A percentile compares a stretch with the other conserved stretches of the same genome.
phyloP scores from a whole-genome alignment of 1,140 invertebrate genomes.

The Leptinotarsa texana region DNA sequence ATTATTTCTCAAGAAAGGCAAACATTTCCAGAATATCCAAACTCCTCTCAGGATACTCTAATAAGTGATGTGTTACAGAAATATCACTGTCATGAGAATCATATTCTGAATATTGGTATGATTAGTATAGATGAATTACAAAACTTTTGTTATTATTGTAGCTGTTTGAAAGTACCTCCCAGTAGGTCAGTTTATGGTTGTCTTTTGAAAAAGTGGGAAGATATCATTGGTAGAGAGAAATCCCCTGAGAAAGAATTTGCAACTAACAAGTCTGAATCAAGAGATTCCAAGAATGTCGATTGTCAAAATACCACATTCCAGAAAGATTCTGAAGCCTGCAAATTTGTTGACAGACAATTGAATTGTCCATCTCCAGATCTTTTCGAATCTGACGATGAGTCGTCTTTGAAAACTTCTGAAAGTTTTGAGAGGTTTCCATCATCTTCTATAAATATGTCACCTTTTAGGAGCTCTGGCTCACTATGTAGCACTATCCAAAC shows the following conservation, averaged over 20 bases:
- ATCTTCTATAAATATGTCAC: background rate
- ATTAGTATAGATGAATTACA: background rate
- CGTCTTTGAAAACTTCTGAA: background rate
- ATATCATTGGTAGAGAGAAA: slow-evolving; percentile 47
- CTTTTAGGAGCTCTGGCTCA: background rate
- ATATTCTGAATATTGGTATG: slow-evolving; percentile 31
- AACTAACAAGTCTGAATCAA: background rate
- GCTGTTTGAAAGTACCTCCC: slow-evolving; percentile 33
- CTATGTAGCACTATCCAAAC: background rate
- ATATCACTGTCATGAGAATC: slow-evolving; percentile 18
- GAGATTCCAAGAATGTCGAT: background rate
- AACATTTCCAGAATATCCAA: background rate
- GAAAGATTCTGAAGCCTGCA: background rate
- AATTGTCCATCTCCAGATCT: slow-evolving; percentile 59
- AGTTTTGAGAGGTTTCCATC: background rate
- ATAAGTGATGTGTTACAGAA: slow-evolving; percentile 15
- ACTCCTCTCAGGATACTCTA: background rate
- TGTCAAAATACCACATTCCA: background rate
- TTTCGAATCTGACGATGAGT: slow-evolving; percentile 54
- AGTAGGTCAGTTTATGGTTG: slow-evolving; percentile 35
- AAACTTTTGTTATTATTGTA: slow-evolving; percentile 9
- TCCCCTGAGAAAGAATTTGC: slow-evolving; percentile 31
- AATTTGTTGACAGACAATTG: background rate
- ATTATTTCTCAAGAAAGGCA: slow-evolving; percentile 38
- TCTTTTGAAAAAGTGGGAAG: slow-evolving; percentile 50